These are phyloP conservation scores for Hypsopygia costalis DNA, from an alignment of 2,888 invertebrate species.

Conservation along the genomic window DNA sequence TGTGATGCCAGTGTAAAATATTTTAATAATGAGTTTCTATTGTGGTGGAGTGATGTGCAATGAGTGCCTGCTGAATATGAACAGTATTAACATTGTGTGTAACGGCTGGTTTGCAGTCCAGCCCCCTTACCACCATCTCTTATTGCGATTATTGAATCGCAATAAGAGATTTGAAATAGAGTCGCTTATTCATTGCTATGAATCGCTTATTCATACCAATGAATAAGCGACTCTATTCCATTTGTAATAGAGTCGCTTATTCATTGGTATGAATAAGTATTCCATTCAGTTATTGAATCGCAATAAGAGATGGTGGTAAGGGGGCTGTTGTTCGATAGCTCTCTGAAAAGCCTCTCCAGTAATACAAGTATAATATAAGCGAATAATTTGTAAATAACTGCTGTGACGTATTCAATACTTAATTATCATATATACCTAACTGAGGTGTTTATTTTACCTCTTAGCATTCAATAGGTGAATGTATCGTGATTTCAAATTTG, in stretches of 20 bases:
- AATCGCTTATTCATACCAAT: too few relatives aligned
- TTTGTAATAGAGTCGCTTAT: too few relatives aligned
- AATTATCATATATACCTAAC: conserved; percentile 9
- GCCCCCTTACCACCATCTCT: too few relatives aligned
- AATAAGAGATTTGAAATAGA: too few relatives aligned
- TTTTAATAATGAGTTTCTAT: conserved; percentile 37
- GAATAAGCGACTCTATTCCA: too few relatives aligned
- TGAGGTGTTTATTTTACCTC: conserved; percentile 4
- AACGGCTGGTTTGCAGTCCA: conserved; percentile 11
- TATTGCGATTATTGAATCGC: too few relatives aligned
- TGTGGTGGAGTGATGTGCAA: conserved; percentile 15
- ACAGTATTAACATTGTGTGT: conserved; percentile 19
- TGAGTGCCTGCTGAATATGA: conserved; percentile 26
- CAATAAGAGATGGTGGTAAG: too few relatives aligned
- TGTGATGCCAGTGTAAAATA: conserved; percentile 33
- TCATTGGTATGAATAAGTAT: too few relatives aligned
- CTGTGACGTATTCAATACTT: conserved; percentile 23
- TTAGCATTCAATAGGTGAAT: conserved; percentile 1
- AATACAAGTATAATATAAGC: conserved; percentile 3
- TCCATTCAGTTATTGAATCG: too few relatives aligned
- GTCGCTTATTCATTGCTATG: too few relatives aligned
- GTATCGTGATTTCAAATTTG: conserved; percentile 3
- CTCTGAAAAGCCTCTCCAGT: conserved; percentile 17
- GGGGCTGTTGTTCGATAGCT: conserved; percentile 12
- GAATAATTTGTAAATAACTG: conserved; percentile 18